phyloP scores from a whole-genome alignment of 2,113 vertebrate genomes.

The Gila orcuttii region DNA sequence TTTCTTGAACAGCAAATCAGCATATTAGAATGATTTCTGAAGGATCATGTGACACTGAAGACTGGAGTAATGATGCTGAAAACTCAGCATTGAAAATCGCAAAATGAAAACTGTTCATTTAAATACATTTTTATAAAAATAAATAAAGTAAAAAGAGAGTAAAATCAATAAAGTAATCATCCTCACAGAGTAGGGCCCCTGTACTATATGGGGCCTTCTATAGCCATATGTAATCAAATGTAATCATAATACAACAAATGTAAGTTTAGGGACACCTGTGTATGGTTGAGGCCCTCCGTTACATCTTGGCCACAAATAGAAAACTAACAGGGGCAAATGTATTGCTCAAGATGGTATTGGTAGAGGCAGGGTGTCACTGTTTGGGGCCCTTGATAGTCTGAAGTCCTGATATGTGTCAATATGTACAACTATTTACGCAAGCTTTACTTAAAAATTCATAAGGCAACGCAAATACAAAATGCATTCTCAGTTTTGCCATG shows the following conservation, averaged over 20 bases:
- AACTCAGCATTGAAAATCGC: too few species aligned
- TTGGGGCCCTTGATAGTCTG: not conserved
- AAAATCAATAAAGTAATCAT: too few species aligned
- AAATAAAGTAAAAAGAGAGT: too few species aligned
- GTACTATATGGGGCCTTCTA: not conserved
- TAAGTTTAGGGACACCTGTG: not conserved
- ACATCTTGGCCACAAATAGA: not conserved
- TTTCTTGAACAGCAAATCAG: too few species aligned
- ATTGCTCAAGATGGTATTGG: not conserved
- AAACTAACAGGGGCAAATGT: not conserved
- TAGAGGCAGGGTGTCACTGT: not conserved
- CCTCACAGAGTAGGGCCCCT: not conserved
- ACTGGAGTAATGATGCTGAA: too few species aligned
- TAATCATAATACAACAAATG: not conserved
- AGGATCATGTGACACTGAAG: too few species aligned
- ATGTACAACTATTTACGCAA: not conserved
- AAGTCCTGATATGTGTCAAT: not conserved
- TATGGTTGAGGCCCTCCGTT: not conserved
- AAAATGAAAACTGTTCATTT: too few species aligned
- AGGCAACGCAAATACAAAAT: not conserved
- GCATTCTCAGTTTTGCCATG: not conserved
- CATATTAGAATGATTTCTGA: too few species aligned
- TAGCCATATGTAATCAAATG: not conserved
- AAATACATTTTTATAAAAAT: too few species aligned
- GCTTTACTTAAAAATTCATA: not conserved